Conservation (phyloP, 2,113 vertebrate species). For the Pheucticus melanocephalus region DNA sequence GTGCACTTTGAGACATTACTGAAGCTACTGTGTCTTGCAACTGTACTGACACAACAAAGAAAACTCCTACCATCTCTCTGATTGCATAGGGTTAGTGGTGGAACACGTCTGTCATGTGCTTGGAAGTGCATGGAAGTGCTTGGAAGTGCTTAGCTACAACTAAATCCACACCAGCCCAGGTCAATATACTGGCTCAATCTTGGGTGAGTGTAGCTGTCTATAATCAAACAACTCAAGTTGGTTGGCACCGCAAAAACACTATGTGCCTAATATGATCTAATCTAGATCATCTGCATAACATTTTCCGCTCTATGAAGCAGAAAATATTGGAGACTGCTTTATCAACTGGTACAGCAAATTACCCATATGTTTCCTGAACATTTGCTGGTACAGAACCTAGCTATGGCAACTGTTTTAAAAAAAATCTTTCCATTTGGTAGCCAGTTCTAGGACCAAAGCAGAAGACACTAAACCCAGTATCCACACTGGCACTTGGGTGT, state of each 20-base stretch:
- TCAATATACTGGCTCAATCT: not conserved
- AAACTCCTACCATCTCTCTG: not conserved
- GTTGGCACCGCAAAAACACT: not conserved
- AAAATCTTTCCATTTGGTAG: not conserved
- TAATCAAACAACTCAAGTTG: not conserved
- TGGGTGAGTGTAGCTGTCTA: not conserved
- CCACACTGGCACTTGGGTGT: not conserved
- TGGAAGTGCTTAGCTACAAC: not conserved
- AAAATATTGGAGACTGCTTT: not conserved
- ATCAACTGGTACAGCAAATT: not conserved
- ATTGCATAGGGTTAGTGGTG: not conserved
- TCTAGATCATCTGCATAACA: not conserved
- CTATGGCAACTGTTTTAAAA: not conserved
- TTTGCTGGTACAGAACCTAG: not conserved
- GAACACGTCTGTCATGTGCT: not conserved
- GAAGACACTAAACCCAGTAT: not conserved
- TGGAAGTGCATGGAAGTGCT: not conserved
- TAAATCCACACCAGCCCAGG: not conserved
- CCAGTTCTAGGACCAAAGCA: not conserved
- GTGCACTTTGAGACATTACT: not conserved
- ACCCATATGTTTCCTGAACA: not conserved
- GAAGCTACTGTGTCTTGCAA: not conserved
- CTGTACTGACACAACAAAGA: not conserved
- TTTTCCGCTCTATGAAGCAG: not conserved
- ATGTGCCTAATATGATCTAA: not conserved